Conservation (phyloP, 1,140 invertebrate species). For the Wasmannia auropunctata region DNA sequence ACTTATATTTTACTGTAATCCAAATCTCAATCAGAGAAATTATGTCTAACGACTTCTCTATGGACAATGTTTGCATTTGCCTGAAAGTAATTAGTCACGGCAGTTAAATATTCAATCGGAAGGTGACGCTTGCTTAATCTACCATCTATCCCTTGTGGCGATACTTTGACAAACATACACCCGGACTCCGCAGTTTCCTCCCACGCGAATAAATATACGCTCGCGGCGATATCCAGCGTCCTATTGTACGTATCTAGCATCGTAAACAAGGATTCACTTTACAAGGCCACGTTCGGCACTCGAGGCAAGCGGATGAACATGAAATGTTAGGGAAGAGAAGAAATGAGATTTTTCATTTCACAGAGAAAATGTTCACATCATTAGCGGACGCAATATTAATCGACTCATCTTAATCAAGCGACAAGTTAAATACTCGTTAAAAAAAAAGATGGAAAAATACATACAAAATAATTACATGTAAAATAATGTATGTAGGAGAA, state of each 20-base stretch:
- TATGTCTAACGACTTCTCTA: not conserved
- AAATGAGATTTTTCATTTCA: not conserved
- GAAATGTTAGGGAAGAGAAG: slow-evolving; percentile 1
- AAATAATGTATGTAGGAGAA: too few relatives aligned
- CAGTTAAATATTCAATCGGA: slow-evolving; percentile 43
- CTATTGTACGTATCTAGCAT: slow-evolving; percentile 19
- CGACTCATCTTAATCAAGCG: not conserved
- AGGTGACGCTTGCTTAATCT: slow-evolving; percentile 5
- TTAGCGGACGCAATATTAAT: not conserved
- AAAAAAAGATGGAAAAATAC: not conserved
- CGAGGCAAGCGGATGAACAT: not conserved
- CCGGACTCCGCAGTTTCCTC: not conserved
- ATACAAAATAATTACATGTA: not conserved
- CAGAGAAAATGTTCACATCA: not conserved
- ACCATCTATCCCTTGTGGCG: not conserved
- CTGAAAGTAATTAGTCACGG: slow-evolving; percentile 11
- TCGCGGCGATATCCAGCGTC: slow-evolving; percentile 13
- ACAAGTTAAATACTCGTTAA: not conserved
- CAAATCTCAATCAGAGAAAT: not conserved
- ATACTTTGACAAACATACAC: slow-evolving; percentile 24
- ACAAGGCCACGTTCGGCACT: not conserved
- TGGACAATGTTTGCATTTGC: slow-evolving; percentile 12
- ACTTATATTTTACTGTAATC: not conserved
- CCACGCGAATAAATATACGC: slow-evolving; percentile 32
- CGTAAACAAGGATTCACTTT: slow-evolving; percentile 48